These are phyloP conservation scores for Rhinolophus sinicus DNA, from an alignment of 2,113 vertebrate species.

Conservation along the genomic window DNA sequence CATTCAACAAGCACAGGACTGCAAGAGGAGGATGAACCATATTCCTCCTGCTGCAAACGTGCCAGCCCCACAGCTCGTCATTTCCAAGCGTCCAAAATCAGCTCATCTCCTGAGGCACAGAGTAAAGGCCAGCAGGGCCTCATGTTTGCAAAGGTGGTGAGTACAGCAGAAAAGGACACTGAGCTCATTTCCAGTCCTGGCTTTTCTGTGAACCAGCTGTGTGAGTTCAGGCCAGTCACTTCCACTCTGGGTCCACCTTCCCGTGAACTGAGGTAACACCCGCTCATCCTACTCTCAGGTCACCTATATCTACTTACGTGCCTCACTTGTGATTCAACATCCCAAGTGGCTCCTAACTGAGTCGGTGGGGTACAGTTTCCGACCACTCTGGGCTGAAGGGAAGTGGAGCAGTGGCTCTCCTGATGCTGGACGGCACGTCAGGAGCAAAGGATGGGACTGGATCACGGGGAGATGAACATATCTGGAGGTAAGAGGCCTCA, in stretches of 20 bases:
- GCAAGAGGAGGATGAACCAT: background rate
- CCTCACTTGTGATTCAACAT: background rate
- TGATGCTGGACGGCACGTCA: background rate
- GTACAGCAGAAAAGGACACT: background rate
- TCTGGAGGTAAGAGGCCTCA: background rate
- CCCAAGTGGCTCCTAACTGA: background rate
- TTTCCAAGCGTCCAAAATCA: background rate
- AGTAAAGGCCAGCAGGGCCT: background rate
- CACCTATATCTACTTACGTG: rapidly evolving
- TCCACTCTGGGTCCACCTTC: background rate
- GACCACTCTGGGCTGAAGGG: background rate
- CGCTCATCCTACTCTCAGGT: background rate
- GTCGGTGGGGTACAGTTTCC: background rate
- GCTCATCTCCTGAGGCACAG: background rate
- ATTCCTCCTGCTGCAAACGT: background rate
- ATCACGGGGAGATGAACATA: background rate
- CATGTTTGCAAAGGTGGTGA: background rate
- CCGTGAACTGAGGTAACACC: background rate
- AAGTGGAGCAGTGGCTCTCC: background rate
- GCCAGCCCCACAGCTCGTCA: background rate
- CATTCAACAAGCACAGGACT: background rate
- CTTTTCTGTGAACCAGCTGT: background rate
- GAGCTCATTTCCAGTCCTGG: background rate
- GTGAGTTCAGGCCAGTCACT: background rate
- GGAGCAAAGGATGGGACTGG: background rate